Base-by-base conservation (phyloP, 1,140 invertebrate genomes). In the Parapsyche elsis region DNA sequence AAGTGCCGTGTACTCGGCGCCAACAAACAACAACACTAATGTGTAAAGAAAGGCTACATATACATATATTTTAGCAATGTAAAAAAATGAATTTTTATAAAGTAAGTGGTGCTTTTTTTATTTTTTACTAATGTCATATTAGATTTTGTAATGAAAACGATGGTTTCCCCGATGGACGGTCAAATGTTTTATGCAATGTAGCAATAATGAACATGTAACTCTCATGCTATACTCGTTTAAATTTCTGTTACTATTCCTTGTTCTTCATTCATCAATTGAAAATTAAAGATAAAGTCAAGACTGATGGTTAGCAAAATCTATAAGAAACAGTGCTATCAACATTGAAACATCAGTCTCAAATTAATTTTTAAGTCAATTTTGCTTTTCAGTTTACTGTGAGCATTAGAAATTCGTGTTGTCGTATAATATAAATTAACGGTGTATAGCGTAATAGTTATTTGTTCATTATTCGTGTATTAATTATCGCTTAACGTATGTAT, bases 51-150 rank as follows among this genome's bases (percentile, higher is more conserved):
- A 38, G 7, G 49, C 49, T 14, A 53, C 49, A 53, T 53, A 26
- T 67, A 53, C 12, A 26, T 67, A 26, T 14, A 67, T 67, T 67
- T 19, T 67, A 67, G 26, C 14, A 14, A 67, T 67, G 64, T 30
- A 67, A 61, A 9, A n/a, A 21, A 61, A 61, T 19, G 64, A 67
- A 59, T 74, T 57, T 74, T 46, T 80, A 49, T 67, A 81, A 81
- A 79, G 59, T 79, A 81, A 78, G 81, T 78, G 78, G 81, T 81
- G 81, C 81, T 79, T 81, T 81, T 61, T 77, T 81, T 59, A 81
- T 81, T 81, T 81, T 81, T 61, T 77, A 71, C 14, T 78, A 67
- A 59, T 49, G 75, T 71, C 74, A 26, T 5, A 76, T 79, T 81
- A 81, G 81, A 81, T 81, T 81, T 81, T 81, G 75, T 81, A 81